phyloP scores from a whole-genome alignment of 2,797 vertebrate species.

The Xiphorhynchus erythropygius region DNA sequence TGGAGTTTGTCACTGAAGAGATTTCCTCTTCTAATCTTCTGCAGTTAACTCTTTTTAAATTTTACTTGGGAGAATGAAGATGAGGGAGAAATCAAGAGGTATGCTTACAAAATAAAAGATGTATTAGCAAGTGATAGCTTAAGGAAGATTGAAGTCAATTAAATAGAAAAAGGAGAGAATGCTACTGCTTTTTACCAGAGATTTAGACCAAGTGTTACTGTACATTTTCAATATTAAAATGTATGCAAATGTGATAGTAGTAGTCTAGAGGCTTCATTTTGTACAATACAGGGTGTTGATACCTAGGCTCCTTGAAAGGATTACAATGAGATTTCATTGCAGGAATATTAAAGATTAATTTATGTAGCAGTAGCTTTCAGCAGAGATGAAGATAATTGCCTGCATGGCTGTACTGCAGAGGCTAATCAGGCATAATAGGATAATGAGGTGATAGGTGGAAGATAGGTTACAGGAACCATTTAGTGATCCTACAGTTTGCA shows the following conservation, averaged over 20 bases:
- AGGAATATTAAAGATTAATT: background rate
- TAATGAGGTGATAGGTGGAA: background rate
- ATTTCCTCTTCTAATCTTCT: background rate
- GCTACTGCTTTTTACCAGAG: background rate
- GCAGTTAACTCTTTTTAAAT: background rate
- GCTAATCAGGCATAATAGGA: background rate
- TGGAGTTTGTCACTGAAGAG: background rate
- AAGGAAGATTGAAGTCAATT: background rate
- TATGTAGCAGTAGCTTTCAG: background rate
- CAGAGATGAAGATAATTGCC: background rate
- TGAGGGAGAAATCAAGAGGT: background rate
- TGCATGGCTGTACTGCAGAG: background rate
- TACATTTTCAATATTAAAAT: background rate
- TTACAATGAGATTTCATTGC: background rate
- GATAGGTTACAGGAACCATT: background rate
- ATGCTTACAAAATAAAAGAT: background rate
- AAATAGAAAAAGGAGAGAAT: background rate
- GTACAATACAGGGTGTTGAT: background rate
- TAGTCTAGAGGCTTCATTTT: background rate
- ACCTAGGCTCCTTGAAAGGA: background rate
- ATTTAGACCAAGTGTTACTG: background rate
- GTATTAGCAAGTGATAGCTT: background rate
- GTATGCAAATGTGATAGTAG: background rate
- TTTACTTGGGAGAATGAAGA: background rate
- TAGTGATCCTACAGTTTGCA: background rate